Conservation (phyloP, 2,113 vertebrate genomes). For the Crocuta crocuta region DNA sequence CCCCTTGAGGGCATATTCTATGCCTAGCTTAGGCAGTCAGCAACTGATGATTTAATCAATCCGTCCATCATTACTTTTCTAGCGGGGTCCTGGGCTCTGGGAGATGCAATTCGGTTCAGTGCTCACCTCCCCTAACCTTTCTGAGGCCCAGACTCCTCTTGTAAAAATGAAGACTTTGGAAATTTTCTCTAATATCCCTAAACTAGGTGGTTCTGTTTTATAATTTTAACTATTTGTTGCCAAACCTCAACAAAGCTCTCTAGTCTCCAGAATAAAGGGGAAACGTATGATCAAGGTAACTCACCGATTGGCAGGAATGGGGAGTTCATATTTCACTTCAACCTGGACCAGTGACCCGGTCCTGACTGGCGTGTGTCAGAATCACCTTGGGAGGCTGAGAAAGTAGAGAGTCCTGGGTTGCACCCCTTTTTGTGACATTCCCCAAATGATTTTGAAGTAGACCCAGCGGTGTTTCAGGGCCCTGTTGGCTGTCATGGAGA, state of each 20-base stretch:
- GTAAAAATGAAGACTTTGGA: neutral
- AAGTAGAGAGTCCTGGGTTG: neutral
- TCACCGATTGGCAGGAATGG: neutral
- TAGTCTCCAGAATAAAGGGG: neutral
- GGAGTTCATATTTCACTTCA: neutral
- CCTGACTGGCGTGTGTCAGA: neutral
- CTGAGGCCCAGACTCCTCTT: neutral
- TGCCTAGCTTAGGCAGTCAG: neutral
- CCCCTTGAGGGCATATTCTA: neutral
- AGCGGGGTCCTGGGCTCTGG: neutral
- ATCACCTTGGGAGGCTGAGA: neutral
- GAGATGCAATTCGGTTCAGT: neutral
- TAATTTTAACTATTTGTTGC: neutral
- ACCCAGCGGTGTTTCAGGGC: rapidly evolving
- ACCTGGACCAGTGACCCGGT: neutral
- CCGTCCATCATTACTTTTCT: neutral
- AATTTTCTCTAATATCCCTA: neutral
- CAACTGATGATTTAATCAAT: neutral
- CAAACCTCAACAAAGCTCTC: neutral
- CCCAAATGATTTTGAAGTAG: neutral
- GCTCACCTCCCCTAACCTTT: neutral
- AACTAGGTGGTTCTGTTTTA: neutral
- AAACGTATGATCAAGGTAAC: neutral
- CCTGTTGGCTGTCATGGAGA: neutral
- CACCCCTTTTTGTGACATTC: neutral